phyloP scores from a whole-genome alignment of 2,113 vertebrate species.

The Cottus gobio region DNA sequence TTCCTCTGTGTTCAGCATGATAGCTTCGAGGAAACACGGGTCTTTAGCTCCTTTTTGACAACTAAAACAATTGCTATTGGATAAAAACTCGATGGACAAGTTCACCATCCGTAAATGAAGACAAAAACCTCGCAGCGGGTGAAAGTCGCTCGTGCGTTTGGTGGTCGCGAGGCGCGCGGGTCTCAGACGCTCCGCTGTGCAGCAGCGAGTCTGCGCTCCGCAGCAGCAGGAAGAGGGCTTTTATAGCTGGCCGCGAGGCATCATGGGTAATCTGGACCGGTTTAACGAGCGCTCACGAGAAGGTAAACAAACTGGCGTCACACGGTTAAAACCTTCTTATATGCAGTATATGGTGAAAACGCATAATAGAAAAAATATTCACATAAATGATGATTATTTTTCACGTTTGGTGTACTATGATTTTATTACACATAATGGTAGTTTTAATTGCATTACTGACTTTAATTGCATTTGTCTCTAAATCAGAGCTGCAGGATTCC shows the following conservation, averaged over 20 bases:
- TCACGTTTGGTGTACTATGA: too few relatives aligned
- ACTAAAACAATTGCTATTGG: conserved; percentile 66
- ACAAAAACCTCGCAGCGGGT: neutral
- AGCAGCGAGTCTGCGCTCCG: rapidly evolving
- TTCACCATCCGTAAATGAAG: conserved; percentile 66
- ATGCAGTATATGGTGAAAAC: neutral
- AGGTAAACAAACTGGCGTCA: too few relatives aligned
- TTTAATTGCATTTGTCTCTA: too few relatives aligned
- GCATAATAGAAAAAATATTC: neutral
- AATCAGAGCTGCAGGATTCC: conserved; percentile 10
- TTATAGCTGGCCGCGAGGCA: conserved; percentile 48
- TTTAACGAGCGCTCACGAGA: neutral
- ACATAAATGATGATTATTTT: neutral
- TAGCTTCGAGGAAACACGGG: conserved; percentile 55
- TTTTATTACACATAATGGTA: neutral
- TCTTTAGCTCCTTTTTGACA: conserved; percentile 62
- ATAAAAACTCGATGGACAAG: conserved; percentile 70
- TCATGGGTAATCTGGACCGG: conserved; percentile 67
- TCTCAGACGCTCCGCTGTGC: neutral
- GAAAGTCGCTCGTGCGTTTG: neutral
- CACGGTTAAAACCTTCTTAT: neutral
- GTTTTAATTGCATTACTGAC: neutral
- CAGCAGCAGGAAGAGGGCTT: rapidly evolving
- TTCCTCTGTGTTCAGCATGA: conserved; percentile 82
- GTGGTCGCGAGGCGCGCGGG: too few relatives aligned